phyloP scores from a whole-genome alignment of 2,888 invertebrate genomes.

The Oligia strigilis region DNA sequence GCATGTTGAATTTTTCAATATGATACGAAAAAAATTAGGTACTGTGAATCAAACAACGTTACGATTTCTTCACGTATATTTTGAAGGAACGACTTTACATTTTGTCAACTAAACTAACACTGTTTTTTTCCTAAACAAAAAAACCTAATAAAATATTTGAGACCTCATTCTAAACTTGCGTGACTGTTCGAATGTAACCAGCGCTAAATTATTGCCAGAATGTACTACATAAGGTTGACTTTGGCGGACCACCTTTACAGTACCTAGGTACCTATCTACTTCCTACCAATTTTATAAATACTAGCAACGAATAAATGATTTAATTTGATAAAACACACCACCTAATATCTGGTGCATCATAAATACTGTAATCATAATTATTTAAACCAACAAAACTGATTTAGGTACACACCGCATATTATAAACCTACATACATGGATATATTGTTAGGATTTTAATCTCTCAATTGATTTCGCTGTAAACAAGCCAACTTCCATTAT shows the following conservation, averaged over 20 bases:
- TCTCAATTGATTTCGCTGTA: conserved; percentile 66
- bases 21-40: neutral
- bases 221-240: no score
- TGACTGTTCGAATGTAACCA: no score
- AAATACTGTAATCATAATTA: neutral
- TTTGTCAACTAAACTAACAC: no score
- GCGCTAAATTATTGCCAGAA: no score
- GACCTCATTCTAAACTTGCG: no score
- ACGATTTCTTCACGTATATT: no score
- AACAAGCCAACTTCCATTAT: conserved; percentile 68
- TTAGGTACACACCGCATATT: neutral
- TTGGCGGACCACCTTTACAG: no score
- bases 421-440: neutral
- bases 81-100: no score
- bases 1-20: neutral
- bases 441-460: conserved; percentile 61
- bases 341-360: neutral
- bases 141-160: no score
- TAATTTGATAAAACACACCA: neutral
- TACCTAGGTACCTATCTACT: neutral
- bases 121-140: no score
- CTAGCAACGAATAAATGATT: neutral
- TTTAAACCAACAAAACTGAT: neutral
- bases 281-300: neutral
- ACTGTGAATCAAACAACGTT: no score